phyloP scores from a whole-genome alignment of 2,888 invertebrate species.

The Prenolepis imparis region DNA sequence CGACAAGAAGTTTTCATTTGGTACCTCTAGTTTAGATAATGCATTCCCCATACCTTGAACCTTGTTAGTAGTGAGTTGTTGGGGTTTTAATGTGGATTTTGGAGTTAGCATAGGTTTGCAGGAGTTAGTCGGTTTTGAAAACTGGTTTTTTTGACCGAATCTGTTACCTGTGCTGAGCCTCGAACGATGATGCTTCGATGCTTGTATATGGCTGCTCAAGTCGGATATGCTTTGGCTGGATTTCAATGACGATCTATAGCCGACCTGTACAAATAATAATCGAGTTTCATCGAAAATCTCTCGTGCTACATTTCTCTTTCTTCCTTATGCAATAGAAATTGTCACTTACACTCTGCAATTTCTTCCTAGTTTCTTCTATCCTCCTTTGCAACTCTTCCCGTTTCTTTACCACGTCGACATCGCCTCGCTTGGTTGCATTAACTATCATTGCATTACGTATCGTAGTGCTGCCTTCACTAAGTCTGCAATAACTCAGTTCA shows the following conservation, averaged over 20 bases:
- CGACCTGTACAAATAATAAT: conserved; percentile 88
- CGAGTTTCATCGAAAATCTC: not conserved
- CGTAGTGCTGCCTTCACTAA: conserved; percentile 81
- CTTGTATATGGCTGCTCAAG: conserved; percentile 90
- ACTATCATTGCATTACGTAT: conserved; percentile 87
- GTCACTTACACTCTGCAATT: conserved; percentile 93
- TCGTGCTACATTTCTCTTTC: not conserved
- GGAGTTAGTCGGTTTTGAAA: conserved; percentile 81
- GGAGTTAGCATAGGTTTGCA: conserved; percentile 82
- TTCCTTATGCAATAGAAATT: not conserved
- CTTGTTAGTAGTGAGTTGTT: conserved; percentile 82
- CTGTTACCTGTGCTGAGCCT: conserved; percentile 83
- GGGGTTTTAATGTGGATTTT: conserved; percentile 80
- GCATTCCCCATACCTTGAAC: conserved; percentile 79
- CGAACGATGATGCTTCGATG: conserved; percentile 85
- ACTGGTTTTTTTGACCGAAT: conserved; percentile 80
- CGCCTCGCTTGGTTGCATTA: conserved; percentile 88
- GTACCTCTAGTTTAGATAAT: conserved; percentile 78
- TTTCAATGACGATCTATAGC: conserved; percentile 92
- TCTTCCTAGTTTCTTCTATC: conserved; percentile 94
- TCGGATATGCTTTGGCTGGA: conserved; percentile 96
- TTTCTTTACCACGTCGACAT: conserved; percentile 89
- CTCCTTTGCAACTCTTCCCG: conserved; percentile 93
- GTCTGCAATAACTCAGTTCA: conserved; percentile 47
- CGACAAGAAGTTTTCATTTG: conserved; percentile 79